phyloP scores from a whole-genome alignment of 2,797 vertebrate species.

The Acrossocheilus wenchowensis region DNA sequence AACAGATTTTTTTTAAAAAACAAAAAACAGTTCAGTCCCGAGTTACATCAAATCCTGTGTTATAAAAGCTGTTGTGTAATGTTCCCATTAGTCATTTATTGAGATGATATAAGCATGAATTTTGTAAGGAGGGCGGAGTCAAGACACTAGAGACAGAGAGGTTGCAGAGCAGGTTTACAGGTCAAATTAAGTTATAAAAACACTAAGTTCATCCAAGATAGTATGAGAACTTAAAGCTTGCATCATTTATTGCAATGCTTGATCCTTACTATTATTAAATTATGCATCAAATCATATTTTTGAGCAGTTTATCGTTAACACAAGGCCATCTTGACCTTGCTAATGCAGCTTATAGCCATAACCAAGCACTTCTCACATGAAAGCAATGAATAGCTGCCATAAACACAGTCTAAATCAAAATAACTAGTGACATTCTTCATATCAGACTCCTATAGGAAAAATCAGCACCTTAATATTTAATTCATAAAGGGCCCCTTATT shows the following conservation, averaged over 20 bases:
- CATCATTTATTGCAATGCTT: background rate
- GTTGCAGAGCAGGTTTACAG: background rate
- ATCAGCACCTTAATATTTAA: background rate
- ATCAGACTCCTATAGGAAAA: background rate
- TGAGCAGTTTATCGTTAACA: background rate
- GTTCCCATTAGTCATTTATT: slow-evolving; percentile 3
- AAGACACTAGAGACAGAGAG: background rate
- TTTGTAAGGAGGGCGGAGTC: background rate
- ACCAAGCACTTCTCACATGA: background rate
- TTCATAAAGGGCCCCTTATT: background rate
- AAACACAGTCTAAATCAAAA: background rate
- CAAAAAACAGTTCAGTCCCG: background rate
- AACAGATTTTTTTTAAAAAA: background rate
- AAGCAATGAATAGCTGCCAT: background rate
- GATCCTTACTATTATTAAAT: background rate
- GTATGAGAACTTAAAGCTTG: background rate
- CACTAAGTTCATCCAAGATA: background rate
- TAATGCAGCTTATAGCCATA: background rate
- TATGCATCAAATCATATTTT: background rate
- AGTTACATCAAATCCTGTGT: slow-evolving; percentile 1
- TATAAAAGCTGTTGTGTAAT: slow-evolving; percentile 19
- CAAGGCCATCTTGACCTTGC: background rate
- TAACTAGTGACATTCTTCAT: background rate
- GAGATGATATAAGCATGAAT: slow-evolving; percentile 1
- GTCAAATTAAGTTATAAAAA: background rate